Evolutionary conservation across 2,113 vertebrate species (phyloP), one percentile per base, ranked within the genome.

Genomic region (Pyrgilauda ruficollis): DNA sequence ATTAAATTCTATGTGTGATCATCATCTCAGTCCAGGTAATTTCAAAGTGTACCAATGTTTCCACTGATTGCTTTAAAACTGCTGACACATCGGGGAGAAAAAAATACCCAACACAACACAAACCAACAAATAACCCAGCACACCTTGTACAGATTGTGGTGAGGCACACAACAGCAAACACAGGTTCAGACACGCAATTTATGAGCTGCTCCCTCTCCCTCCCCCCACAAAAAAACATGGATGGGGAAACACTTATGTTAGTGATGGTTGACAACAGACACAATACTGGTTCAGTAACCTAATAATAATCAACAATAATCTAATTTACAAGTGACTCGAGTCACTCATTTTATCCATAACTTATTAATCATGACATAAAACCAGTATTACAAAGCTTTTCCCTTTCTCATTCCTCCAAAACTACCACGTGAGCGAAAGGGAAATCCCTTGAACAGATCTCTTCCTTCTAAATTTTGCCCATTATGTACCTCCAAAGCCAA

Each of bases 401-500:
- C 66, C 96, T 96, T 93, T 96, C 96, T 96, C 80, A 96, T 88
- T 96, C 86, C 97, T 98, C 97, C 88, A 97, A 96, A 97, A 93
- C 92, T 96, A 92, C 15, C 95, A 96, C 7, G 76, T 77, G 96
- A 86, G 91, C 52, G 70, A 98, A 97, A 97, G 97, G 97, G 97
- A 98, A 98, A 97, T 97, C 96, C 95, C 97, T 97, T 93, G 82
- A 97, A 97, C 94, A 98, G 96, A 97, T 97, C 97, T 98, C 98
- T 97, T 98, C 97, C 95, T 98, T 97, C 97, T 97, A 97, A 72
- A 44, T 96, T 98, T 98, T 97, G 96, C 97, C 98, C 97, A 96
- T 97, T 97, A 97, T 97, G 97, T 99, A 99, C 99, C 99, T 99
- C 99, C 97, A 99, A 98, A 97, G 99, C 99, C 98, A 99, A 98